phyloP scores from a whole-genome alignment of 2,113 vertebrate species.

The Cnemophilus loriae region DNA sequence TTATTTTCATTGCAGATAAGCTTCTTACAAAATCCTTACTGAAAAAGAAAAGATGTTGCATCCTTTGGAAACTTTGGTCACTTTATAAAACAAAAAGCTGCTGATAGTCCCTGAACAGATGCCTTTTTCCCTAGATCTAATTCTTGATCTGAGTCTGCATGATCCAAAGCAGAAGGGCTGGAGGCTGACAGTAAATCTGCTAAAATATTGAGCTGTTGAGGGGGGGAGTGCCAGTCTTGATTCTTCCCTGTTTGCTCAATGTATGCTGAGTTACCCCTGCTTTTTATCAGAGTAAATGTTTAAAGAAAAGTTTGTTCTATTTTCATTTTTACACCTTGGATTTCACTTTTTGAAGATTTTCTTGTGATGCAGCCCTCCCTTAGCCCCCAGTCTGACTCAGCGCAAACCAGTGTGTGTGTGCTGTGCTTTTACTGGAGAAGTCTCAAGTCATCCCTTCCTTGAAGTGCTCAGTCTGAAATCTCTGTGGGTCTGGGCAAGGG shows the following conservation, averaged over 20 bases:
- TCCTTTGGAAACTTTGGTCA: constrained; percentile 12
- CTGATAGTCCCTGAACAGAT: not conserved
- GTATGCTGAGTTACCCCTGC: not conserved
- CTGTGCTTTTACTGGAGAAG: not conserved
- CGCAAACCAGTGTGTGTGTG: not conserved
- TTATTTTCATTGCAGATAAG: constrained; percentile 39
- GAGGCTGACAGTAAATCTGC: constrained; percentile 2
- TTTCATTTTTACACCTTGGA: not conserved
- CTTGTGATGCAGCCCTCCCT: not conserved
- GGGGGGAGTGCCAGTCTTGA: not conserved
- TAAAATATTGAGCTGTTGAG: not conserved
- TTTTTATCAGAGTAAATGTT: not conserved
- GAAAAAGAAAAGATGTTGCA: constrained; percentile 15
- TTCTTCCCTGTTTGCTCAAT: not conserved
- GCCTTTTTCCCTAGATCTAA: constrained; percentile 1
- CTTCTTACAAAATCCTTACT: constrained; percentile 37
- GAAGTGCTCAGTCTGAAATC: not conserved
- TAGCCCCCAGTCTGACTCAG: not conserved
- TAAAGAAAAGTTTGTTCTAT: not conserved
- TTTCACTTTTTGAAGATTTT: not conserved
- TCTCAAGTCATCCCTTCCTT: not conserved
- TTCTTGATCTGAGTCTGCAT: not conserved
- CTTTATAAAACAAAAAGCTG: constrained; percentile 25
- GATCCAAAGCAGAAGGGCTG: constrained; percentile 6
- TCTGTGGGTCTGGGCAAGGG: not conserved